Evolutionary conservation across 2,888 invertebrate species (phyloP).

Genomic region (Synanthedon vespiformis): DNA sequence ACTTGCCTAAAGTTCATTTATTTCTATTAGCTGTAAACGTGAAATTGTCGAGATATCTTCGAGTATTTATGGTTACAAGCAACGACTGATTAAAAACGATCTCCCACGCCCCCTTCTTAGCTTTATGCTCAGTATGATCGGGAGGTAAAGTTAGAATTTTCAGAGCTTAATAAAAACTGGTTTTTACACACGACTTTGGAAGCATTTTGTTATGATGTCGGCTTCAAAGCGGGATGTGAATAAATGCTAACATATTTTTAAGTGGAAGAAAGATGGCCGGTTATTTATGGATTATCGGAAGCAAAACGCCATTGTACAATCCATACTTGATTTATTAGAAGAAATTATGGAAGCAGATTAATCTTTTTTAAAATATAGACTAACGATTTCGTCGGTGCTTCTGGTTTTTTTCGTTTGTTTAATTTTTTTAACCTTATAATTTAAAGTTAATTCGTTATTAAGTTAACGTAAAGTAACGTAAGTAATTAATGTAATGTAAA

Average conservation of each 20-base stretch:
- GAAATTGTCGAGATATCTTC: conserved; percentile 28
- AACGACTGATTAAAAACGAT: conserved; percentile 23
- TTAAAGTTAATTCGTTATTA: too few species aligned
- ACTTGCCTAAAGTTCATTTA: conserved; percentile 9
- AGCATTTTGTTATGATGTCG: conserved; percentile 45
- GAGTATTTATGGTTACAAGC: conserved; percentile 47
- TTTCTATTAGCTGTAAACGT: conserved; percentile 8
- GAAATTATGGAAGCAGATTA: conserved; percentile 14
- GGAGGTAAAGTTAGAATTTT: conserved; percentile 2
- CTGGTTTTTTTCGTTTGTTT: too few species aligned
- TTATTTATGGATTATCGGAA: conserved; percentile 55
- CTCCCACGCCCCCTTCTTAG: conserved; percentile 13
- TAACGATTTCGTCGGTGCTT: too few species aligned
- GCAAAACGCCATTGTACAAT: conserved; percentile 48
- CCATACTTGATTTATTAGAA: conserved; percentile 48
- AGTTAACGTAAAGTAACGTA: too few species aligned
- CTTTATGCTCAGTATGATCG: conserved; percentile 4
- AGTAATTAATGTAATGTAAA: too few species aligned
- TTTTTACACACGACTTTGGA: conserved; percentile 19
- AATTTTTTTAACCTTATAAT: too few species aligned
- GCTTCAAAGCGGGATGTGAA: conserved; percentile 33
- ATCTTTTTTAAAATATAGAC: neutral
- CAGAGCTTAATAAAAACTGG: conserved; percentile 3
- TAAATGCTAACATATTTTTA: conserved; percentile 57
- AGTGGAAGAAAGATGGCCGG: conserved; percentile 41